phyloP scores from a whole-genome alignment of 2,113 vertebrate species.

The Lanius ludovicianus region DNA sequence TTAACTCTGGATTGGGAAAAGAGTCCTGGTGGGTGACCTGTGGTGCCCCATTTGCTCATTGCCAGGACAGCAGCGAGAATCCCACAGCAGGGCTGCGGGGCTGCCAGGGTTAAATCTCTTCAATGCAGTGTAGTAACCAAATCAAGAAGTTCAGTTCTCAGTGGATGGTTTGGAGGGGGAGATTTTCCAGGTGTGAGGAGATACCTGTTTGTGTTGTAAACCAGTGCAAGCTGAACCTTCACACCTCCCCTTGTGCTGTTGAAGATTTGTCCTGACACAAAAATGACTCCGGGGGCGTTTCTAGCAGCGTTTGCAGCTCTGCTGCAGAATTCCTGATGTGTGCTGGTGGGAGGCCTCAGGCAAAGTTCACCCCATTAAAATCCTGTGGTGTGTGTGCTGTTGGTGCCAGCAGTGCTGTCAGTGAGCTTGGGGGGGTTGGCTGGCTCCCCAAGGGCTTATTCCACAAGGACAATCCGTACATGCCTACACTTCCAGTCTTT shows the following conservation, averaged over 20 bases:
- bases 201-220: background rate
- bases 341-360: background rate
- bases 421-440: background rate
- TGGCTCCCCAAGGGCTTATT: background rate
- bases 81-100: background rate
- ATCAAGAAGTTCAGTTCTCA: background rate
- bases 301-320: background rate
- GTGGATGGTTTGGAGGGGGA: fast-evolving
- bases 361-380: background rate
- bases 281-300: background rate
- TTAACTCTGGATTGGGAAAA: background rate
- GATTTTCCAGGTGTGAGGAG: background rate
- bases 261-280: background rate
- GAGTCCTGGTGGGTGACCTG: background rate
- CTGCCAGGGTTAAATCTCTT: background rate
- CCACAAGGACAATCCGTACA: background rate
- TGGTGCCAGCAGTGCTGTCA: background rate
- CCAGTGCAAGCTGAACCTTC: background rate
- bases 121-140: background rate
- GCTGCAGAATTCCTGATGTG: background rate
- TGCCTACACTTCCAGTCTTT: background rate
- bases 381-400: background rate
- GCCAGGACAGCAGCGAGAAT: background rate
- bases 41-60: background rate
- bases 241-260: fast-evolving